These are phyloP conservation scores for Nanger granti DNA, from an alignment of 2,113 vertebrate genomes.

Conservation along the genomic window DNA sequence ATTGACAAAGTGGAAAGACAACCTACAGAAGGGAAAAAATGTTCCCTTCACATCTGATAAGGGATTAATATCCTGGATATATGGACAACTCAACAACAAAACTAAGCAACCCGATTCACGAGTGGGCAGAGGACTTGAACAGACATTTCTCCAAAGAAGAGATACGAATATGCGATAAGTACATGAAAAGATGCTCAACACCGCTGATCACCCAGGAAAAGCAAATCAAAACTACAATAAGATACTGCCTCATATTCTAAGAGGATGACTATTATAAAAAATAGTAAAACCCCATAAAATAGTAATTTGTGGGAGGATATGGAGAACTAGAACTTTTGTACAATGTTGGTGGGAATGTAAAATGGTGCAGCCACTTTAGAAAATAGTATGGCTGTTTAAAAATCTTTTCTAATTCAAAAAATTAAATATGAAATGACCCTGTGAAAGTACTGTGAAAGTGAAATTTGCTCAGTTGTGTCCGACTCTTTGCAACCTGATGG, in stretches of 20 bases:
- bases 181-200: background rate
- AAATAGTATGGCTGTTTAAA: background rate
- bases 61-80: background rate
- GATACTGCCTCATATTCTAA: background rate
- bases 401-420: background rate
- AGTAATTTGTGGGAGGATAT: fast-evolving
- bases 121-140: background rate
- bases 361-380: background rate
- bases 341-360: background rate
- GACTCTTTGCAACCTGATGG: background rate
- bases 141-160: background rate
- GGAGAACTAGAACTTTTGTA: fast-evolving
- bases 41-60: too few species aligned
- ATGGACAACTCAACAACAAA: background rate
- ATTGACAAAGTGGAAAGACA: too few species aligned
- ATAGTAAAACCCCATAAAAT: background rate
- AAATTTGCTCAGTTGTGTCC: background rate
- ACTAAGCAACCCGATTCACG: background rate
- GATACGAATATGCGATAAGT: fast-evolving
- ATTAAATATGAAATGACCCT: too few species aligned
- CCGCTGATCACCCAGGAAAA: background rate
- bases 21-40: background rate
- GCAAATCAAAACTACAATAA: background rate
- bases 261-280: fast-evolving
- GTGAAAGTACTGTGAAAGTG: background rate